Evolutionary conservation across 2,113 vertebrate genomes (phyloP).

Genomic region (Sturnira hondurensis): DNA sequence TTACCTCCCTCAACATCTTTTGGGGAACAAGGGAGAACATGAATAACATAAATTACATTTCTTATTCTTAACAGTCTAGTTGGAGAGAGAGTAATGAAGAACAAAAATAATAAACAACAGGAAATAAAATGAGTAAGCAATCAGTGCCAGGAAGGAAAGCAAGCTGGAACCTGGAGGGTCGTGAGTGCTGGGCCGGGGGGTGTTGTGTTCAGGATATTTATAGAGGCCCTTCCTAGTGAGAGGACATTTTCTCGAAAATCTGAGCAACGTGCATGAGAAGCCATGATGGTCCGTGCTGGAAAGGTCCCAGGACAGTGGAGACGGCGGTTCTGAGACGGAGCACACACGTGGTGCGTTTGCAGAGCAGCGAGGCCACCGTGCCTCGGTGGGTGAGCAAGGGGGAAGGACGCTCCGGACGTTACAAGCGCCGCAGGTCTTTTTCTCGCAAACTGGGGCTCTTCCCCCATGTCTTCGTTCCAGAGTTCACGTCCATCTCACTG

Average conservation of each 20-base stretch:
- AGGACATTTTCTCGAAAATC: not conserved
- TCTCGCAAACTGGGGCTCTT: too few species aligned
- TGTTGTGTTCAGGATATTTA: not conserved
- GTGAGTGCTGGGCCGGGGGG: not conserved
- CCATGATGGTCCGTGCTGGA: not conserved
- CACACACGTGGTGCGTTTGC: not conserved
- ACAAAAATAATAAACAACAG: slow-evolving; percentile 7
- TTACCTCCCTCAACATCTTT: not conserved
- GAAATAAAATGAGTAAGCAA: not conserved
- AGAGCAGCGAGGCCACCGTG: not conserved
- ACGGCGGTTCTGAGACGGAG: not conserved
- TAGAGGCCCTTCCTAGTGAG: not conserved
- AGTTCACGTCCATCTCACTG: too few species aligned
- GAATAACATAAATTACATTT: not conserved
- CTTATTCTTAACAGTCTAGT: not conserved
- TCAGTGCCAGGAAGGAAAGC: slow-evolving; percentile 6
- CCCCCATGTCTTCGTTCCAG: too few species aligned
- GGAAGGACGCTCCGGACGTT: too few species aligned
- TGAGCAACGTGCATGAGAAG: not conserved
- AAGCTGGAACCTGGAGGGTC: not conserved
- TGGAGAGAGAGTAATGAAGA: not conserved
- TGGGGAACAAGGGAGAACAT: not conserved
- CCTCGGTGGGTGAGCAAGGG: too few species aligned
- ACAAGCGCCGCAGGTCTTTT: not conserved
- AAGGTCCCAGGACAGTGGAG: not conserved